Evolutionary conservation across 2,888 invertebrate species (phyloP).

Genomic region (Himalopsyche anomala): DNA sequence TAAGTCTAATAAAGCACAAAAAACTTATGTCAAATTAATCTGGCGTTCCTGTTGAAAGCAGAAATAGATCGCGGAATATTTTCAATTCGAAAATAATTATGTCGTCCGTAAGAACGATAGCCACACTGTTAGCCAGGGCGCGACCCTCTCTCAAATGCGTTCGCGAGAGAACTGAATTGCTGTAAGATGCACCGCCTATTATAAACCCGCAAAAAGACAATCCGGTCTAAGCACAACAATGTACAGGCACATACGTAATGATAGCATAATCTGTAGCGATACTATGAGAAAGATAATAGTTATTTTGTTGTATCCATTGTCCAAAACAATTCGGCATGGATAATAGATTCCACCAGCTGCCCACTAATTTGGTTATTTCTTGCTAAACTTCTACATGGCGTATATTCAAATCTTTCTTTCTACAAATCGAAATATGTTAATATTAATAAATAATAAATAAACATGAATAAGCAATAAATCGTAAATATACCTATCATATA

Average conservation of each 20-base stretch:
- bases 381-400: too few relatives aligned
- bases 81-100: background rate
- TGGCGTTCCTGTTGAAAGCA: background rate
- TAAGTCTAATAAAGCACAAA: background rate
- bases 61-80: background rate
- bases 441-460: too few relatives aligned
- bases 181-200: constrained; percentile 53
- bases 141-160: constrained; percentile 44
- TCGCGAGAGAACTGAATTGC: constrained; percentile 51
- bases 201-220: constrained; percentile 48
- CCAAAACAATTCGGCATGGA: too few relatives aligned
- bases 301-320: too few relatives aligned
- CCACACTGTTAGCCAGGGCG: background rate
- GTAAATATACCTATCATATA: too few relatives aligned
- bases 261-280: constrained; percentile 3
- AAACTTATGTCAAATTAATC: background rate
- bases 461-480: too few relatives aligned
- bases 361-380: too few relatives aligned
- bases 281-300: background rate
- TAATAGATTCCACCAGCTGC: too few relatives aligned
- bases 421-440: too few relatives aligned
- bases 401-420: too few relatives aligned
- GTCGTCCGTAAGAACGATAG: background rate
- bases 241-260: background rate
- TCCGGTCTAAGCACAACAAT: constrained; percentile 10